Evolutionary conservation across 1,140 invertebrate genomes (phyloP), one percentile per base, ranked within the genome.

Genomic region (Ceratina calcarata): DNA sequence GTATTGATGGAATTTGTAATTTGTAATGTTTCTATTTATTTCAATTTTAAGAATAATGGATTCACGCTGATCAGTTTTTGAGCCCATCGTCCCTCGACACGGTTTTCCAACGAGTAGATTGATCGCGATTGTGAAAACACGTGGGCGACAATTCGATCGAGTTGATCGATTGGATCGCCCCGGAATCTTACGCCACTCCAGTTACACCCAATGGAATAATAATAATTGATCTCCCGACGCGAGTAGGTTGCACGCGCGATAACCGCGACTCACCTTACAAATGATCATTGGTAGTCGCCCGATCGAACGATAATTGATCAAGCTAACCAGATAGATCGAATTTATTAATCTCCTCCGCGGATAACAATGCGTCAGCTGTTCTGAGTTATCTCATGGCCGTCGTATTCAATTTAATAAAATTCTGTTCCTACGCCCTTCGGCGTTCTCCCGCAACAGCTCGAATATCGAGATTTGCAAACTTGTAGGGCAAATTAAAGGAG

Each of bases 71-170:
- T 45, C 10, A 1, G 10, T 0, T 10, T 45, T 10, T 45, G 37
- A 45, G 10, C 37, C 10, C 6, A 3, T 45, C 55, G 55, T 57
- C 16, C 12, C 55, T 57, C 13, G 37, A 45, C 37, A 45, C 37
- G 53, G 15, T 55, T 55, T 55, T 55, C 12, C 53, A 55, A 55
- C 15, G 53, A n/a, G 6, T 55, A 55, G 53, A 16, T 55, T 12
- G 53, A 55, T 15, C 15, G 15, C 18, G 15, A 18, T 61, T 27
- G 7, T 18, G 15, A 18, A 32, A 53, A 27, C 16, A 27, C 66
- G 67, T 70, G 67, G 67, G 67, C 67, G 51, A 70, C 24, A 70
- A 70, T n/a, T 69, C 67, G 45, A 53, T 55, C 67, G 15, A n/a
- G 20, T 20, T 57, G 67, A 70, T 70, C 67, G 67, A 70, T 70